Evolutionary conservation across 2,888 invertebrate species (phyloP).

Genomic region (Parnassius mnemosyne): DNA sequence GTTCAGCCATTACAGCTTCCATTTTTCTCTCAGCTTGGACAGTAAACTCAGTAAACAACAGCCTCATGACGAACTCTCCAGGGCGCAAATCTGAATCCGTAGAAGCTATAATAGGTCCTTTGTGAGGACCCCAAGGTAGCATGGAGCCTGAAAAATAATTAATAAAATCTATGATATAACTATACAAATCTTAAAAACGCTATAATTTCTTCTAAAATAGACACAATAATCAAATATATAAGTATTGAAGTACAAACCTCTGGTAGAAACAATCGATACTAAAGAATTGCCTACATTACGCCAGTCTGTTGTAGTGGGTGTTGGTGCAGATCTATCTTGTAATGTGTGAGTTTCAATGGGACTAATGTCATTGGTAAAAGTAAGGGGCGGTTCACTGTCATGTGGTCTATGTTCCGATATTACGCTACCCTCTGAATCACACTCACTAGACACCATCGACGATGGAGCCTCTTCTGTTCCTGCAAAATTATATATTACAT

Average conservation of each 20-base stretch:
- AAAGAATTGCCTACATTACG: slow-evolving; percentile 46
- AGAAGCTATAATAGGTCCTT: slow-evolving; percentile 82
- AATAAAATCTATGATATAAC: too few relatives aligned
- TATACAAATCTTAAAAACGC: too few relatives aligned
- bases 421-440: slow-evolving; percentile 69
- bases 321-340: slow-evolving; percentile 45
- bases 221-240: neutral
- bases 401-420: slow-evolving; percentile 55
- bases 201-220: too few relatives aligned
- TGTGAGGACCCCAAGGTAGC: slow-evolving; percentile 92
- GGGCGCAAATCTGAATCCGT: slow-evolving; percentile 87
- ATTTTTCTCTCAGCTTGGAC: slow-evolving; percentile 97
- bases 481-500: slow-evolving; percentile 27
- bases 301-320: slow-evolving; percentile 45
- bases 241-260: slow-evolving; percentile 45
- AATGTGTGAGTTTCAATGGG: slow-evolving; percentile 37
- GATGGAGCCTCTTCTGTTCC: slow-evolving; percentile 72
- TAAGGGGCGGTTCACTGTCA: slow-evolving; percentile 40
- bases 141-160: slow-evolving; percentile 74
- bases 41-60: slow-evolving; percentile 97
- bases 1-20: slow-evolving; percentile 95
- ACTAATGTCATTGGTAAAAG: slow-evolving; percentile 38
- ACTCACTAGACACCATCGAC: slow-evolving; percentile 73
- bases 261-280: slow-evolving; percentile 57
- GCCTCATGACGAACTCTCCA: slow-evolving; percentile 97